These are phyloP conservation scores for Aphodius sticticus DNA, from an alignment of 2,888 invertebrate genomes.

Conservation along the genomic window DNA sequence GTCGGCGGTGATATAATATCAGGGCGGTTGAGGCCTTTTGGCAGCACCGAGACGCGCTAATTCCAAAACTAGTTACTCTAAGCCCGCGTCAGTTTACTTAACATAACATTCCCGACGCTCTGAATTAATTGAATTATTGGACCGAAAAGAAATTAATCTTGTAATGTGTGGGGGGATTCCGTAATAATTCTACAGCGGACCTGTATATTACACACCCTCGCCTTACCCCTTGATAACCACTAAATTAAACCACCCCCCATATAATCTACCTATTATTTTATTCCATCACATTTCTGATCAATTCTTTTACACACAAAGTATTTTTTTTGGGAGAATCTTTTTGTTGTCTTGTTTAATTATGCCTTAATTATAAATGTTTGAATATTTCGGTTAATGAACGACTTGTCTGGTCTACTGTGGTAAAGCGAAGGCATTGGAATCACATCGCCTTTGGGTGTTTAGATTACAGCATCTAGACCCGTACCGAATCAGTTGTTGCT, in stretches of 20 bases:
- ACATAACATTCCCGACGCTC: slow-evolving; percentile 58
- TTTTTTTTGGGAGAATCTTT: not conserved
- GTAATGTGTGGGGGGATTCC: slow-evolving; percentile 57
- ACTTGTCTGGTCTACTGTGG: slow-evolving; percentile 36
- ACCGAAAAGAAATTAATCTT: slow-evolving; percentile 64
- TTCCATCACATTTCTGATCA: not conserved
- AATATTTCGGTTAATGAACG: slow-evolving; percentile 17
- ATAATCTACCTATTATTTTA: not conserved
- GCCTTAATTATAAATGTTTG: not conserved
- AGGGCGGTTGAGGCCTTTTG: slow-evolving; percentile 1
- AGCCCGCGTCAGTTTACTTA: slow-evolving; percentile 58
- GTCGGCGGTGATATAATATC: slow-evolving; percentile 20
- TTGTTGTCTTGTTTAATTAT: slow-evolving; percentile 10
- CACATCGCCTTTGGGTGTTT: slow-evolving; percentile 55
- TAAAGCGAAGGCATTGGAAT: slow-evolving; percentile 50
- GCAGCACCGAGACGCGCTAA: slow-evolving; percentile 47
- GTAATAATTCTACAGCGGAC: slow-evolving; percentile 49
- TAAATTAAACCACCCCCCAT: not conserved
- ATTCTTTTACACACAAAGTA: too few relatives aligned
- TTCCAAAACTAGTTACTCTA: slow-evolving; percentile 57
- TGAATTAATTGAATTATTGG: slow-evolving; percentile 63
- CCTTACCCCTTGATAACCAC: not conserved
- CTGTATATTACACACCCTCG: slow-evolving; percentile 30
- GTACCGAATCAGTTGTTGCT: slow-evolving; percentile 54
- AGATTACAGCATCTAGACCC: slow-evolving; percentile 54